These are phyloP conservation scores for Brienomyrus brachyistius DNA, from an alignment of 2,113 vertebrate species.

Conservation along the genomic window DNA sequence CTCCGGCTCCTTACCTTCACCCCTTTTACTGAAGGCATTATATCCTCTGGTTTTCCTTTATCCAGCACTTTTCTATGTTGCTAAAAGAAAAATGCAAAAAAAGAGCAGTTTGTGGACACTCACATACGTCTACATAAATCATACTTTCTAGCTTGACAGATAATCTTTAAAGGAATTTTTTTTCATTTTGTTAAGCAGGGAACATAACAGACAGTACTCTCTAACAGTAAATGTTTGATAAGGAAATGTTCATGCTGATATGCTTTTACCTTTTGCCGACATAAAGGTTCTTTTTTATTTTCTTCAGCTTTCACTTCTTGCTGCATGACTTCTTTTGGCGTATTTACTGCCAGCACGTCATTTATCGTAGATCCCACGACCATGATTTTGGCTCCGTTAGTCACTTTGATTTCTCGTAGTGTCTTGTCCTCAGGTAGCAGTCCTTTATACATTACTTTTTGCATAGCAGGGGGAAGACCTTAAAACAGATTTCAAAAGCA, in stretches of 20 bases:
- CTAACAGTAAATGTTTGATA: neutral
- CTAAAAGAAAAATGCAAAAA: constrained; percentile 54
- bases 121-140: neutral
- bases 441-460: constrained; percentile 99
- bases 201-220: neutral
- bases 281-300: constrained; percentile 93
- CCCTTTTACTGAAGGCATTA: constrained; percentile 91
- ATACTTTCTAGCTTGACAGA: neutral
- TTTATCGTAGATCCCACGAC: constrained; percentile 98
- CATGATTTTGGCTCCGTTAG: constrained; percentile 96
- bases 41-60: constrained; percentile 96
- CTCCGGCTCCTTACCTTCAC: constrained; percentile 69
- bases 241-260: neutral
- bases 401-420: constrained; percentile 89
- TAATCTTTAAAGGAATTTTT: neutral
- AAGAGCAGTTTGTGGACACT: neutral
- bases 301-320: constrained; percentile 94
- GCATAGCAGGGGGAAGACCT: constrained; percentile 97
- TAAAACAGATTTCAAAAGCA: neutral
- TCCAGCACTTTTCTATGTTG: constrained; percentile 99
- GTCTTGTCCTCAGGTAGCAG: constrained; percentile 94
- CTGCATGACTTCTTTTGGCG: constrained; percentile 89
- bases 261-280: constrained; percentile 82
- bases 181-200: neutral
- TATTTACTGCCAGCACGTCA: constrained; percentile 92